Evolutionary conservation across 1,140 invertebrate genomes (phyloP).

Genomic region (Camponotus vicinus): DNA sequence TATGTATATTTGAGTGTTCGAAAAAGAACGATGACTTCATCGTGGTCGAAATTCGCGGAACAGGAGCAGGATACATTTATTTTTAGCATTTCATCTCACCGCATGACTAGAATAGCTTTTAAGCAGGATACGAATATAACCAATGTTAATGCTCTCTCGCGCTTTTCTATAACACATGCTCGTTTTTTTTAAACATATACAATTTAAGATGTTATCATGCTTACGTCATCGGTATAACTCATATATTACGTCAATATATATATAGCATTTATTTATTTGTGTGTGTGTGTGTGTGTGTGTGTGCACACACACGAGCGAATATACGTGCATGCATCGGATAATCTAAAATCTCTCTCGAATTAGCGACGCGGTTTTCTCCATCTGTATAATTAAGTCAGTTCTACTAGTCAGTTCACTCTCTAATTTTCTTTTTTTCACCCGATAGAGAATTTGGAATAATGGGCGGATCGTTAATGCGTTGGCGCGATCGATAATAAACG

Average conservation of each 20-base stretch:
- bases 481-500: slow-evolving; percentile 23
- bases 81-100: slow-evolving; percentile 8
- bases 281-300: no score
- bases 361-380: slow-evolving; percentile 35
- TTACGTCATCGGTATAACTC: slow-evolving; percentile 40
- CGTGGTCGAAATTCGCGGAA: slow-evolving; percentile 2
- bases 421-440: background rate
- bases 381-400: slow-evolving; percentile 15
- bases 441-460: background rate
- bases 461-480: background rate
- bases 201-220: slow-evolving; percentile 26
- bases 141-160: slow-evolving; percentile 26
- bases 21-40: slow-evolving; percentile 20
- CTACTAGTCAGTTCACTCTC: slow-evolving; percentile 13
- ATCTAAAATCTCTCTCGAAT: slow-evolving; percentile 55
- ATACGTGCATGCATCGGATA: background rate
- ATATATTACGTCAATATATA: slow-evolving; percentile 17
- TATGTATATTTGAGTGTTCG: background rate
- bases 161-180: background rate
- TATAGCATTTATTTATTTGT: background rate
- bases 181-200: slow-evolving; percentile 9
- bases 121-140: slow-evolving; percentile 23
- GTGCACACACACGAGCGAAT: no score
- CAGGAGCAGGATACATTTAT: slow-evolving; percentile 15
- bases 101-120: background rate